Conservation (phyloP, 2,113 vertebrate genomes). For the Notarius lentiginosus region DNA sequence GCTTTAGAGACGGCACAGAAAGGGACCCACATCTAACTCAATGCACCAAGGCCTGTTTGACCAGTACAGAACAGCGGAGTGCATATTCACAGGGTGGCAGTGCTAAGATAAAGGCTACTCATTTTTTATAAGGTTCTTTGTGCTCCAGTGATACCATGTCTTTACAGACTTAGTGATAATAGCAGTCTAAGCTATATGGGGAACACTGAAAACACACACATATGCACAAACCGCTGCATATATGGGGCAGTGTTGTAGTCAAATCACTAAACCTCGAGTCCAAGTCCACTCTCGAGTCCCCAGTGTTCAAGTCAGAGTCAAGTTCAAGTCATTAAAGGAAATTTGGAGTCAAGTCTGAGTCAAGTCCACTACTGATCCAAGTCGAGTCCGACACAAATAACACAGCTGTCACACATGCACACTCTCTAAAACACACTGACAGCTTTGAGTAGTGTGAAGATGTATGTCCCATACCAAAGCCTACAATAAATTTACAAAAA, state of each 20-base stretch:
- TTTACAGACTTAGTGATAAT: neutral
- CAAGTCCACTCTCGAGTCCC: too few species aligned
- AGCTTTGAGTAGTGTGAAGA: too few species aligned
- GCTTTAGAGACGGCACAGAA: conserved; percentile 64
- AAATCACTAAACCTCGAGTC: too few species aligned
- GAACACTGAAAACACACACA: conserved; percentile 24
- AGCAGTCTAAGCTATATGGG: conserved; percentile 4
- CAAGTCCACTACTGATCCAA: too few species aligned
- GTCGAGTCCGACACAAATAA: too few species aligned
- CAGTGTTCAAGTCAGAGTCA: too few species aligned
- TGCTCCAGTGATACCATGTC: conserved; percentile 27
- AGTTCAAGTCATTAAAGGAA: too few species aligned
- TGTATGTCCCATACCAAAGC: too few species aligned
- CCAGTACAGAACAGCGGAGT: conserved; percentile 37
- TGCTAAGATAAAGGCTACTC: conserved; percentile 32
- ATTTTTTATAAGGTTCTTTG: conserved; percentile 34
- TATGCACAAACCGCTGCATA: conserved; percentile 1
- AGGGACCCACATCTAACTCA: conserved; percentile 29
- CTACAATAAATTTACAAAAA: too few species aligned
- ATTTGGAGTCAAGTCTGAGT: too few species aligned
- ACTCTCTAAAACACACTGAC: too few species aligned
- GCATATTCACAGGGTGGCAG: conserved; percentile 29
- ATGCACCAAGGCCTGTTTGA: conserved; percentile 40
- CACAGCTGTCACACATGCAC: too few species aligned
- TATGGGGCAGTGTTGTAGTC: neutral